Evolutionary conservation across 2,797 vertebrate species (phyloP).

Genomic region (Peromyscus nudipes): DNA sequence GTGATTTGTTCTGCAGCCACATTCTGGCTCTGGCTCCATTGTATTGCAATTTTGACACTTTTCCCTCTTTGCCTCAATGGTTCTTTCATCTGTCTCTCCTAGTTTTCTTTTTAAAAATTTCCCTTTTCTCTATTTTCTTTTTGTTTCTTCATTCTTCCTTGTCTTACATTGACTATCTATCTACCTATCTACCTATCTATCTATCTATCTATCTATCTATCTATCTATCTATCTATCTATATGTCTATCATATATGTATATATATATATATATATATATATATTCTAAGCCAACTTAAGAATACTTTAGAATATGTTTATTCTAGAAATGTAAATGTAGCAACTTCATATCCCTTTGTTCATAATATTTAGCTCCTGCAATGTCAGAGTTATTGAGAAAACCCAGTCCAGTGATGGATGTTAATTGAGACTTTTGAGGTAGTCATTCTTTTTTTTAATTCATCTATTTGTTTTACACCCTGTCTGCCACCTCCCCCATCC

Average conservation of each 20-base stretch:
- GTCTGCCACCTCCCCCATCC: background rate
- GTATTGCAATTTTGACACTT: background rate
- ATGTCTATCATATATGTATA: background rate
- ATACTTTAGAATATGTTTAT: background rate
- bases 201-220: background rate
- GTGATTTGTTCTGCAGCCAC: background rate
- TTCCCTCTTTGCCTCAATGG: background rate
- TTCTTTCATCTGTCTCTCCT: background rate
- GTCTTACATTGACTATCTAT: background rate
- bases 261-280: background rate
- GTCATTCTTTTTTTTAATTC: background rate
- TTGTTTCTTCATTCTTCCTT: background rate
- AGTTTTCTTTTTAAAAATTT: background rate
- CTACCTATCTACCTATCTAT: no score
- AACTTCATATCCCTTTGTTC: background rate
- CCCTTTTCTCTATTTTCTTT: background rate
- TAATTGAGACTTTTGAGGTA: background rate
- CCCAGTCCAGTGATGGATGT: background rate
- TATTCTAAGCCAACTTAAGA: background rate
- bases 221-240: no score
- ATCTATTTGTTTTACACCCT: background rate
- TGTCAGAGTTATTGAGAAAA: background rate
- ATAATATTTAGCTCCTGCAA: background rate
- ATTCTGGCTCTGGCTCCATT: background rate
- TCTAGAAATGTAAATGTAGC: background rate